Evolutionary conservation across 1,140 invertebrate genomes (phyloP).

Genomic region (Frieseomelitta varia): DNA sequence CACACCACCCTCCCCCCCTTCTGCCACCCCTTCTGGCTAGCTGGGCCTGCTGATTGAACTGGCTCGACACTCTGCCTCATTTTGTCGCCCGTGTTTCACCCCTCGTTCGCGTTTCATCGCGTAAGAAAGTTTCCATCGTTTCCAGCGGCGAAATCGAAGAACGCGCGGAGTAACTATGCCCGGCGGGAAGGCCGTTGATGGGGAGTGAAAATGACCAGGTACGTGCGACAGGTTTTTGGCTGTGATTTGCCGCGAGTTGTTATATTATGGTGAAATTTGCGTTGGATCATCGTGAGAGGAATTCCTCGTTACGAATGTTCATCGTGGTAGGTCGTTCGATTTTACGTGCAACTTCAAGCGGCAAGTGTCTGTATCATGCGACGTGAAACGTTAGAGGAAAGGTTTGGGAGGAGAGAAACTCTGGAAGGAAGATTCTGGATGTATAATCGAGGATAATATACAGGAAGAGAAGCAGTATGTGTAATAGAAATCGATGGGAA

Average conservation of each 20-base stretch:
- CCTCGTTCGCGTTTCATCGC: not conserved
- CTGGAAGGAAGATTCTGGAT: too few relatives aligned
- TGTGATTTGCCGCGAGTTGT: not conserved
- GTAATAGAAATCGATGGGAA: too few relatives aligned
- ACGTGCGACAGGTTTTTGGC: not conserved
- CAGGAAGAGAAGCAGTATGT: too few relatives aligned
- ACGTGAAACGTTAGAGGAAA: not conserved
- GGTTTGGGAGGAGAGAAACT: too few relatives aligned
- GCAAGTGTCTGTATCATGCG: not conserved
- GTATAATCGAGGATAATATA: too few relatives aligned
- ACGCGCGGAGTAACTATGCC: not conserved
- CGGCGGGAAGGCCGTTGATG: not conserved
- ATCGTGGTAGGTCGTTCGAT: too few relatives aligned
- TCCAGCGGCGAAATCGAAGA: not conserved
- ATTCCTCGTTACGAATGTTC: too few relatives aligned
- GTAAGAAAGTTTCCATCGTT: slow-evolving; percentile 8
- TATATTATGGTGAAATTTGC: not conserved
- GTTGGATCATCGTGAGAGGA: too few relatives aligned
- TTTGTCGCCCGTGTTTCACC: slow-evolving; percentile 27
- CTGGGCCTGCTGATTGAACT: slow-evolving; percentile 33
- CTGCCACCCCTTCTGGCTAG: not conserved
- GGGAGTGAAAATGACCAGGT: slow-evolving; percentile 30
- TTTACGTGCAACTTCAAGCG: too few relatives aligned
- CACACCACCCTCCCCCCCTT: slow-evolving; percentile 19
- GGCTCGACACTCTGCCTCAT: slow-evolving; percentile 36